Conservation (phyloP, 2,113 vertebrate genomes). For the Gasterosteus nipponicus region DNA sequence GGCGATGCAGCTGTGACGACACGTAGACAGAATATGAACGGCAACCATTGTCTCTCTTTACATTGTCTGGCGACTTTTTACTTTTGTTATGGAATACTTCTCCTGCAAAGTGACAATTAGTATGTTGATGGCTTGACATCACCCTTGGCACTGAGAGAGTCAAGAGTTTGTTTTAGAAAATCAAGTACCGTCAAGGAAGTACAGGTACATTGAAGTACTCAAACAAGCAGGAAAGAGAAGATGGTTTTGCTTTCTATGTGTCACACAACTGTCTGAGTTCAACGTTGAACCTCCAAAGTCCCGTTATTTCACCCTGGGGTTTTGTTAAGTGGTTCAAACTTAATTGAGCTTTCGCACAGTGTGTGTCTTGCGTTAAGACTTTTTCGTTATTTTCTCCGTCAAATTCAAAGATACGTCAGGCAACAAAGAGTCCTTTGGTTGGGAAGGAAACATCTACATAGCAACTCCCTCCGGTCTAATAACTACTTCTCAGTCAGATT, state of each 20-base stretch:
- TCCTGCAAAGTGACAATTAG: background rate
- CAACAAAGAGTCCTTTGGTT: constrained; percentile 5
- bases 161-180: constrained; percentile 9
- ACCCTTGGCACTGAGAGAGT: constrained; percentile 1
- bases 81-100: background rate
- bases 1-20: constrained; percentile 9
- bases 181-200: background rate
- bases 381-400: constrained; percentile 13
- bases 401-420: background rate
- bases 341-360: constrained; percentile 7
- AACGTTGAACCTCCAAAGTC: constrained; percentile 14
- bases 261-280: background rate
- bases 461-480: constrained; percentile 37
- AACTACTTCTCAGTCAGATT: constrained; percentile 45
- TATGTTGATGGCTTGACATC: background rate
- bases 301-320: constrained; percentile 7
- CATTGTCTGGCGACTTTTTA: background rate
- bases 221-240: constrained; percentile 7
- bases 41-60: background rate
- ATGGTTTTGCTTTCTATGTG: background rate
- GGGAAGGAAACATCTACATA: constrained; percentile 21
- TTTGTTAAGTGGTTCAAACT: background rate
- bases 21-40: background rate
- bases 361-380: background rate
- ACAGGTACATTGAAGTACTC: constrained; percentile 5